Evolutionary conservation across 2,888 invertebrate species (phyloP).

Genomic region (Pterobdella sp.): DNA sequence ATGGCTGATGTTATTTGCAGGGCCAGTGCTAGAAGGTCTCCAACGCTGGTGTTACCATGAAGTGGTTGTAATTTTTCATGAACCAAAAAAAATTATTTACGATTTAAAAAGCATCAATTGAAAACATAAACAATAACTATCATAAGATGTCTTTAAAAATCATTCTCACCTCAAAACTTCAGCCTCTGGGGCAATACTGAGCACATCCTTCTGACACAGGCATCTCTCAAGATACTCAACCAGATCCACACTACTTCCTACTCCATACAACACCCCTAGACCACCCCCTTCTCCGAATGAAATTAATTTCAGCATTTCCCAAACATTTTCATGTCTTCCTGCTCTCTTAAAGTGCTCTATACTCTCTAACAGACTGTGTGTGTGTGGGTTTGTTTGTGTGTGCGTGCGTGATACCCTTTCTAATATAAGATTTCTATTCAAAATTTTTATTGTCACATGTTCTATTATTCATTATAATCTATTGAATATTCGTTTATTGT

Average conservation of each 20-base stretch:
- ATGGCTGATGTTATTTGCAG: slow-evolving; percentile 13
- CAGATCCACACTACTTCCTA: neutral
- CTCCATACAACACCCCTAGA: neutral
- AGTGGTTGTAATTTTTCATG: neutral
- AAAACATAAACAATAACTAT: no score
- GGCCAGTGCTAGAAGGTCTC: neutral
- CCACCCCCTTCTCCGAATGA: neutral
- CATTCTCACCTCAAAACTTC: neutral
- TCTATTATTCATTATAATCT: no score
- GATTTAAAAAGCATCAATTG: no score
- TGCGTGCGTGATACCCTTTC: neutral
- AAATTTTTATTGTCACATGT: no score
- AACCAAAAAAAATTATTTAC: neutral
- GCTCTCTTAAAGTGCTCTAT: neutral
- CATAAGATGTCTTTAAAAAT: no score
- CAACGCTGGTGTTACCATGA: slow-evolving; percentile 8
- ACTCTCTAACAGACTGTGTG: neutral
- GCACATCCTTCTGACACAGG: neutral
- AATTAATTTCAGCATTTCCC: neutral
- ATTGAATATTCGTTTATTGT: no score
- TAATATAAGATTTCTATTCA: no score
- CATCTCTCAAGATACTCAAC: neutral
- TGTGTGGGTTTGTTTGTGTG: neutral
- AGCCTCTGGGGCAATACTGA: neutral
- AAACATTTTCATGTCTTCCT: neutral